Evolutionary conservation across 2,888 invertebrate species (phyloP).

Genomic region (Bembecia ichneumoniformis): DNA sequence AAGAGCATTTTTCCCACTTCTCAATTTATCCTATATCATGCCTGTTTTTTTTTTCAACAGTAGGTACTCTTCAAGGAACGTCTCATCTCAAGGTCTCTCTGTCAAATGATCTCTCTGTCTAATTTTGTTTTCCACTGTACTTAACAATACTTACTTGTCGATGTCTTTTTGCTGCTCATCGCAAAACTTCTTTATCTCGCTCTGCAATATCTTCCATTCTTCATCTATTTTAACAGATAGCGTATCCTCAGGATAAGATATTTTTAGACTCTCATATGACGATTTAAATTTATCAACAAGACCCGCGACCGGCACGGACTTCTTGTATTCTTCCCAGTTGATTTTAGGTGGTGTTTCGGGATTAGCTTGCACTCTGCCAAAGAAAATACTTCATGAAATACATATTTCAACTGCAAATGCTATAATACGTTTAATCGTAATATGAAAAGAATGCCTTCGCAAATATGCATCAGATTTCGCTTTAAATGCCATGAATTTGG

Average conservation of each 20-base stretch:
- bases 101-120: too few relatives aligned
- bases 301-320: constrained; percentile 32
- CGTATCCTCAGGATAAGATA: constrained; percentile 46
- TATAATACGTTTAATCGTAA: too few relatives aligned
- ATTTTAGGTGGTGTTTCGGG: constrained; percentile 48
- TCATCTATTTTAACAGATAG: constrained; percentile 36
- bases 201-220: constrained; percentile 41
- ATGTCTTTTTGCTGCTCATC: constrained; percentile 32
- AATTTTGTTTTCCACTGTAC: not conserved
- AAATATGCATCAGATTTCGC: constrained; percentile 47
- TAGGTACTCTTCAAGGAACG: too few relatives aligned
- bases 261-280: constrained; percentile 29
- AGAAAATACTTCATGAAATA: too few relatives aligned
- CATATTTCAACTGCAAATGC: too few relatives aligned
- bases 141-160: constrained; percentile 22
- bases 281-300: constrained; percentile 46
- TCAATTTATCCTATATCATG: too few relatives aligned
- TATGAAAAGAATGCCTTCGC: constrained; percentile 25
- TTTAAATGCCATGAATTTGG: constrained; percentile 43
- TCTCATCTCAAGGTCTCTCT: too few relatives aligned
- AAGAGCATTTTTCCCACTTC: too few relatives aligned
- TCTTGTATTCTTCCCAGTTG: constrained; percentile 47
- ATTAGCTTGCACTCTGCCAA: constrained; percentile 33
- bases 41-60: too few relatives aligned
- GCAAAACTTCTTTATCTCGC: constrained; percentile 34